Evolutionary conservation across 1,140 invertebrate species (phyloP).

Genomic region (Holotrichia oblita): DNA sequence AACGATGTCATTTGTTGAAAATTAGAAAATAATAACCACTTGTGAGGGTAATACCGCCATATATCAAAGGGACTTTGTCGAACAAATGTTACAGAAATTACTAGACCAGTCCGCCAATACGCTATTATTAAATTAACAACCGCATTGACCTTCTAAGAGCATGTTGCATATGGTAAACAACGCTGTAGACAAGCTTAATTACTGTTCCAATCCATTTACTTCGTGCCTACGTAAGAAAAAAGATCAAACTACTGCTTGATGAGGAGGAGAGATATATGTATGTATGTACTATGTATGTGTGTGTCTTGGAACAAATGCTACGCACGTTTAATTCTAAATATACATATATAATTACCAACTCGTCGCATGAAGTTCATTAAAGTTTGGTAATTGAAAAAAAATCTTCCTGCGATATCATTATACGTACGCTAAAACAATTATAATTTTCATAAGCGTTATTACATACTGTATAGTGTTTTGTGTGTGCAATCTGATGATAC

Average conservation of each 20-base stretch:
- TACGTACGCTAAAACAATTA: constrained; percentile 17
- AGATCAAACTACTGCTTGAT: constrained; percentile 25
- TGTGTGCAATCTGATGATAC: neutral
- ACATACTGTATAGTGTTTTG: neutral
- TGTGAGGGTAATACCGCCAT: neutral
- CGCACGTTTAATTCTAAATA: constrained; percentile 36
- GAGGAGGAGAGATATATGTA: constrained; percentile 4
- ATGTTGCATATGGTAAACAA: constrained; percentile 35
- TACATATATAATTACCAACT: constrained; percentile 29
- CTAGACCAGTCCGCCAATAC: constrained; percentile 9
- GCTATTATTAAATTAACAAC: constrained; percentile 36
- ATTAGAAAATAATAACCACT: constrained; percentile 26
- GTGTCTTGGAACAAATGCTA: constrained; percentile 29
- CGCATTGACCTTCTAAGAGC: constrained; percentile 25
- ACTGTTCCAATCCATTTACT: constrained; percentile 33
- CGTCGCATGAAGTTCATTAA: constrained; percentile 33
- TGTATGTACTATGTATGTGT: too few relatives aligned
- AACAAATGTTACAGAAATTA: constrained; percentile 19
- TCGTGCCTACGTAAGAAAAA: neutral
- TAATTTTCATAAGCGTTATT: neutral
- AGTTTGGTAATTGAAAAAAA: constrained; percentile 19
- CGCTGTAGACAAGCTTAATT: constrained; percentile 31
- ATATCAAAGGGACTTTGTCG: neutral
- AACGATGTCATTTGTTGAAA: constrained; percentile 5
- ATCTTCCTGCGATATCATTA: constrained; percentile 13